These are phyloP conservation scores for Pyrgilauda ruficollis DNA, from an alignment of 2,113 vertebrate species.

Conservation along the genomic window DNA sequence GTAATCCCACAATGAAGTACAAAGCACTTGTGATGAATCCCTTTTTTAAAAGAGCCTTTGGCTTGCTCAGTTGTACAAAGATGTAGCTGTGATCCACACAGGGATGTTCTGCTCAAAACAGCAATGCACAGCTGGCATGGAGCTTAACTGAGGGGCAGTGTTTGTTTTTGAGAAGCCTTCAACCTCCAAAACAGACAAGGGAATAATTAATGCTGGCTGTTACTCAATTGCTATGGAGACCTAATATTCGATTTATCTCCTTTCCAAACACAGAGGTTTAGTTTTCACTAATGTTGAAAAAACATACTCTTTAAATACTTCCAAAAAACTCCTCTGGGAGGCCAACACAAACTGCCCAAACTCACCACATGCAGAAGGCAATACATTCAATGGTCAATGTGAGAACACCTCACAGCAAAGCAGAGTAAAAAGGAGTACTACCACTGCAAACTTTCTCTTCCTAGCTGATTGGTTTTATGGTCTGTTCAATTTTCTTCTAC, in stretches of 20 bases:
- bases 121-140: neutral
- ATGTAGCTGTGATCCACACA: neutral
- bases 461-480: neutral
- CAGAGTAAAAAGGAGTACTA: neutral
- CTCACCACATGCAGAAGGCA: neutral
- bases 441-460: neutral
- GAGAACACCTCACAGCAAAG: neutral
- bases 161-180: neutral
- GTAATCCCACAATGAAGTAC: neutral
- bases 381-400: neutral
- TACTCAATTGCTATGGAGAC: neutral
- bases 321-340: neutral
- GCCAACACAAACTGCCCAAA: neutral
- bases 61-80: neutral
- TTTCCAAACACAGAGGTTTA: neutral
- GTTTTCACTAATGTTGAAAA: neutral
- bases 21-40: neutral
- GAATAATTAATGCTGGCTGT: neutral
- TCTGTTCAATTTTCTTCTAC: neutral
- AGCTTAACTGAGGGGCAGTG: accelerated
- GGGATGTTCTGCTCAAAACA: neutral
- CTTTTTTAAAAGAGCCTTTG: neutral
- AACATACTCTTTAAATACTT: neutral
- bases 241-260: neutral
- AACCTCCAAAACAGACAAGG: neutral